Conservation (phyloP, 2,797 vertebrate species). For the Megaceryle alcyon region DNA sequence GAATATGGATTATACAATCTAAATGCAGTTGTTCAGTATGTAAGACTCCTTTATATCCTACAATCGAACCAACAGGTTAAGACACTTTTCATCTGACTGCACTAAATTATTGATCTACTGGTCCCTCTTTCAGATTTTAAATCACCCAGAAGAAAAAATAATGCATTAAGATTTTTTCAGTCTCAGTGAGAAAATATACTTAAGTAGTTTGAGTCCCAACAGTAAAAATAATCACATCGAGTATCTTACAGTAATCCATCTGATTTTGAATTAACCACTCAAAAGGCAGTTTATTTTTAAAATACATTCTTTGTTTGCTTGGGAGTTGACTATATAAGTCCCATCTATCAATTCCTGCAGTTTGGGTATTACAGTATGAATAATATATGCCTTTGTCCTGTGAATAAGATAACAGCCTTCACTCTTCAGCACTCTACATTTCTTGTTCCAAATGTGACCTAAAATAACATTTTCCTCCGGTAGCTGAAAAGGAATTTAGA, state of each 20-base stretch:
- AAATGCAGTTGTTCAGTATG: not conserved
- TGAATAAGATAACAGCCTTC: conserved; percentile 53
- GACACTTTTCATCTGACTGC: conserved; percentile 10
- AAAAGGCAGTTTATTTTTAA: conserved; percentile 40
- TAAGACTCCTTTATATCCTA: not conserved
- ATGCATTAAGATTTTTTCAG: not conserved
- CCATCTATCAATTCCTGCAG: conserved; percentile 49
- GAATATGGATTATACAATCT: conserved; percentile 18
- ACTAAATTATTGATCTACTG: conserved; percentile 57
- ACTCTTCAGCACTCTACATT: not conserved
- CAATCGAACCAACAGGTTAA: not conserved
- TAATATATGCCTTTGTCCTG: conserved; percentile 44
- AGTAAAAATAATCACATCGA: conserved; percentile 42
- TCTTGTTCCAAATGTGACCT: conserved; percentile 21
- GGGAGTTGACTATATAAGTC: conserved; percentile 18
- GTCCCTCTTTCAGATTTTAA: conserved; percentile 12
- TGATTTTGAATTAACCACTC: conserved; percentile 50
- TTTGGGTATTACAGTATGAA: conserved; percentile 45
- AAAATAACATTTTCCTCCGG: conserved; percentile 19
- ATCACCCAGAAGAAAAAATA: conserved; percentile 52
- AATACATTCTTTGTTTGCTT: conserved; percentile 25
- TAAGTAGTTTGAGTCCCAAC: not conserved
- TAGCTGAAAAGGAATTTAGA: conserved; percentile 22
- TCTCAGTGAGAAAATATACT: conserved; percentile 24
- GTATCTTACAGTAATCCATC: conserved; percentile 15